These are phyloP conservation scores for Chelidonichthys spinosus DNA, from an alignment of 2,797 vertebrate genomes.

Conservation along the genomic window DNA sequence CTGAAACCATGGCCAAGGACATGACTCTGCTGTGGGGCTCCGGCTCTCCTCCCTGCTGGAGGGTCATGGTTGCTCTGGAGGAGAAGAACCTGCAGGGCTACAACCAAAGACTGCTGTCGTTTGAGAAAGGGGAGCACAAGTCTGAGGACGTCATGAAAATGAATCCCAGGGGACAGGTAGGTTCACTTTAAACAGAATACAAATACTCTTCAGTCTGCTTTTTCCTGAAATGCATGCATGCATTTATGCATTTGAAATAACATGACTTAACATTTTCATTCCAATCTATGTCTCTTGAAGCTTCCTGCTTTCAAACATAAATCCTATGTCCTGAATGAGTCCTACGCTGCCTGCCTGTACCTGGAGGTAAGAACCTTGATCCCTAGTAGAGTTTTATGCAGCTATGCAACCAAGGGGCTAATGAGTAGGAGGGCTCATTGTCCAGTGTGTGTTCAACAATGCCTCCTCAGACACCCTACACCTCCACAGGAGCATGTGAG, in stretches of 20 bases:
- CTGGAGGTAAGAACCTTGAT: conserved; percentile 79
- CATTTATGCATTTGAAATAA: background rate
- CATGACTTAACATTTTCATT: conserved; percentile 15
- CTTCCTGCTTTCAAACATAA: conserved; percentile 82
- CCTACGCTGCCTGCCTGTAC: conserved; percentile 78
- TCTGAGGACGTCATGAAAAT: conserved; percentile 69
- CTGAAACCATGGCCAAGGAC: conserved; percentile 75
- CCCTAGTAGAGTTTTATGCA: conserved; percentile 1
- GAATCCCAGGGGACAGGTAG: conserved; percentile 83
- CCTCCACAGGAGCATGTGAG: background rate
- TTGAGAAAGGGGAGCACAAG: conserved; percentile 80
- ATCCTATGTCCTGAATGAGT: conserved; percentile 79
- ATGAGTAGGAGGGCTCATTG: background rate
- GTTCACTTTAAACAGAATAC: conserved; percentile 25
- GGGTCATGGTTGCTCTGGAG: conserved; percentile 80
- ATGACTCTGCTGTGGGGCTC: conserved; percentile 81
- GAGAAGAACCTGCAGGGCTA: conserved; percentile 83
- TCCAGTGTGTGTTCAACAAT: conserved; percentile 2
- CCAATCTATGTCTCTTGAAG: conserved; percentile 48
- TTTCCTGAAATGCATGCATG: background rate
- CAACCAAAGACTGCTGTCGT: conserved; percentile 66
- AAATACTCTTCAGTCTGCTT: background rate
- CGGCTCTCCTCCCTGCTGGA: conserved; percentile 84
- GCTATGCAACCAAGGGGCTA: background rate
- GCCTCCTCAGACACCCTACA: conserved; percentile 8